Percentiles rank a stretch among this genome's conserved stretches.
Conservation (phyloP, 2,113 vertebrate genomes). For the Raja brachyura region DNA sequence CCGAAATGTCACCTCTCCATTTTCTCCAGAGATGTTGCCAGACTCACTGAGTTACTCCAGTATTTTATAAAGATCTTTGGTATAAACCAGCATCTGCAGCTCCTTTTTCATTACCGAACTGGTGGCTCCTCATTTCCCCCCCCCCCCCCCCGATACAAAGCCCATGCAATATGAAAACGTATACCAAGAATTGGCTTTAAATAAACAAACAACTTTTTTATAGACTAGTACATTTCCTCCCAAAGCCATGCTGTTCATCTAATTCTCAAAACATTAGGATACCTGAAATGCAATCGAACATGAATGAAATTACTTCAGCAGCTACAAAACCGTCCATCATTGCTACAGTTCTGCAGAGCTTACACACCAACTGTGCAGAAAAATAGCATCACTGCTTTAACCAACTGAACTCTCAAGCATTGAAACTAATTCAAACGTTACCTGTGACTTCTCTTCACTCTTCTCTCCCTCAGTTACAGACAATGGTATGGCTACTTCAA, state of each 20-base stretch:
- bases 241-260: not conserved
- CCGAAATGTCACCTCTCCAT: too few species aligned
- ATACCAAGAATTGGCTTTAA: not conserved
- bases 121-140: too few species aligned
- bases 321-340: not conserved
- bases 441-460: constrained; percentile 25
- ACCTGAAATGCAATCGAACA: not conserved
- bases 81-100: too few species aligned
- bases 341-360: not conserved
- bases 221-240: too few species aligned
- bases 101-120: too few species aligned
- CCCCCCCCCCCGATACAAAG: too few species aligned
- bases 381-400: not conserved
- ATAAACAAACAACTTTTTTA: not conserved
- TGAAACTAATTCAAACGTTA: not conserved
- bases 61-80: too few species aligned
- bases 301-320: not conserved
- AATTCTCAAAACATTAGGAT: not conserved
- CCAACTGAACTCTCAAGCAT: not conserved
- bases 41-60: too few species aligned
- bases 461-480: not conserved
- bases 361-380: not conserved
- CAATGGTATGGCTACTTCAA: not conserved
- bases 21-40: too few species aligned
- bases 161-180: too few species aligned